Evolutionary conservation across 1,140 invertebrate genomes (phyloP).

Genomic region (Chlorops oryzae): DNA sequence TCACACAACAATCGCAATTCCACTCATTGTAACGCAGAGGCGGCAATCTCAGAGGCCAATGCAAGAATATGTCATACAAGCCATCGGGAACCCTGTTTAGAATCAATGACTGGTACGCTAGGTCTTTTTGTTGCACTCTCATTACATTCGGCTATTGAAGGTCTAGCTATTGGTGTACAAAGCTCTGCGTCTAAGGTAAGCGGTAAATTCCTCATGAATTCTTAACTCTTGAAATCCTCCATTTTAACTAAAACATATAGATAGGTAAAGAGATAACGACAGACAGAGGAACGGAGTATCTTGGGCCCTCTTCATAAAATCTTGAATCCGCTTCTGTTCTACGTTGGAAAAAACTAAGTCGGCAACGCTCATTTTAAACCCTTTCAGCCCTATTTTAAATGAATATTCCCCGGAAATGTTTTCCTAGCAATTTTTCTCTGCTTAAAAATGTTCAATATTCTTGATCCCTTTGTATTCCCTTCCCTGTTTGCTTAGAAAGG

Average conservation of each 20-base stretch:
- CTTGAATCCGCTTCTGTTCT: no score
- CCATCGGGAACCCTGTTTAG: constrained; percentile 56
- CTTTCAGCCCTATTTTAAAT: no score
- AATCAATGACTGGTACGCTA: constrained; percentile 52
- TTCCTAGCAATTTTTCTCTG: constrained; percentile 11
- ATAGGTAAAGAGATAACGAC: no score
- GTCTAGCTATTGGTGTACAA: constrained; percentile 74
- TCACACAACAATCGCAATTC: constrained; percentile 15
- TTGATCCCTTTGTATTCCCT: no score
- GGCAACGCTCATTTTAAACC: constrained; percentile 18
- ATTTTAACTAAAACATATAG: background rate
- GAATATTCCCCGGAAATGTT: no score
- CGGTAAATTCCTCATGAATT: background rate
- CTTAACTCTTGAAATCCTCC: background rate
- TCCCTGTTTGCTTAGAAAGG: no score
- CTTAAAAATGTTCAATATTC: no score
- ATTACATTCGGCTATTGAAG: constrained; percentile 73
- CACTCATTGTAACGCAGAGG: constrained; percentile 25
- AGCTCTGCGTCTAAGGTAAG: constrained; percentile 56
- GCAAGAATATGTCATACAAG: constrained; percentile 58
- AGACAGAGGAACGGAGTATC: no score
- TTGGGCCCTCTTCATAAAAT: no score
- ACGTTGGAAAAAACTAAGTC: constrained; percentile 27
- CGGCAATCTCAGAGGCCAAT: constrained; percentile 48
- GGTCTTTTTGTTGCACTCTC: constrained; percentile 66